Percentiles rank a stretch among this genome's conserved stretches.
Conservation (phyloP, 2,888 invertebrate genomes). For the Luffia ferchaultella region DNA sequence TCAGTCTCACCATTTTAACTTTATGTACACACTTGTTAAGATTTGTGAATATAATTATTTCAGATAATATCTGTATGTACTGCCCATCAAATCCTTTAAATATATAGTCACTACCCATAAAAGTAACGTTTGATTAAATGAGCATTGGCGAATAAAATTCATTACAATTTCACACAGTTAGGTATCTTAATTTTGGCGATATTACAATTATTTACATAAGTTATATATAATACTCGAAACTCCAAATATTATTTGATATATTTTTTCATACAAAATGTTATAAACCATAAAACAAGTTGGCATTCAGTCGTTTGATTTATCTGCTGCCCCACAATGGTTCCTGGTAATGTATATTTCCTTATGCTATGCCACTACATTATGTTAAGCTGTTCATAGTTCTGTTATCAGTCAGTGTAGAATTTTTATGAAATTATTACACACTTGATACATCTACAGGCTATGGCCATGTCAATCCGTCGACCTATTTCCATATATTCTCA, state of each 20-base stretch:
- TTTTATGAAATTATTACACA: too few relatives aligned
- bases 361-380: not conserved
- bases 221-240: not conserved
- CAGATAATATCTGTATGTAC: constrained; percentile 21
- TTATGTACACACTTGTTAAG: constrained; percentile 56
- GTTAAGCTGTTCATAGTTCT: too few relatives aligned
- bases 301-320: not conserved
- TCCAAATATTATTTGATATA: not conserved
- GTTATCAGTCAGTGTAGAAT: too few relatives aligned
- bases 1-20: constrained; percentile 62
- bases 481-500: too few relatives aligned
- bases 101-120: not conserved
- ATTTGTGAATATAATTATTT: constrained; percentile 45
- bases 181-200: not conserved
- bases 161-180: not conserved
- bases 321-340: not conserved
- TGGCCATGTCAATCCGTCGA: too few relatives aligned
- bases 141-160: not conserved
- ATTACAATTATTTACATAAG: not conserved
- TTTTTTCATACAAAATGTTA: not conserved
- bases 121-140: not conserved
- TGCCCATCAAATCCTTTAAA: constrained; percentile 20
- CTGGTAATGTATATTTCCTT: not conserved
- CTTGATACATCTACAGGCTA: too few relatives aligned
- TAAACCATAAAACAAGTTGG: not conserved